A percentile compares a stretch with the other conserved stretches of the same genome.
These are phyloP conservation scores for Catharus fuscescens DNA, from an alignment of 2,113 vertebrate species.

Conservation along the genomic window DNA sequence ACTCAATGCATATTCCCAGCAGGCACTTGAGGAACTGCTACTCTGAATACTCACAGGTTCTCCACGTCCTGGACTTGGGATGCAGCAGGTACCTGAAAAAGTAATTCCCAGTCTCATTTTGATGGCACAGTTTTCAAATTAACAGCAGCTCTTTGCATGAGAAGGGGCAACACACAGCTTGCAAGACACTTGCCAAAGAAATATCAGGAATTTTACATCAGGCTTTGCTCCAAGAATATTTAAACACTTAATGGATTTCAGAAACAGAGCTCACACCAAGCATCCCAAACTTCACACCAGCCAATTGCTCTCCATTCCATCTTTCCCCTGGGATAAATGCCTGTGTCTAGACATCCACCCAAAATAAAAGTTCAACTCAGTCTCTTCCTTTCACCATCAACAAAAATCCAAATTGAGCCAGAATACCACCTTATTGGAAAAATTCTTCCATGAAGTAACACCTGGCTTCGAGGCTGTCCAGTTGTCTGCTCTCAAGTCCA, in stretches of 20 bases:
- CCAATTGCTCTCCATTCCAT: neutral
- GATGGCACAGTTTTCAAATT: neutral
- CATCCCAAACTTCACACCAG: neutral
- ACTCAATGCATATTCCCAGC: neutral
- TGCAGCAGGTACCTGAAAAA: conserved; percentile 66
- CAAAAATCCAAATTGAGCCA: neutral
- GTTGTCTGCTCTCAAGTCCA: neutral
- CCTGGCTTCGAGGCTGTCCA: neutral
- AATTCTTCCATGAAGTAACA: neutral
- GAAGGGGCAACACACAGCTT: neutral
- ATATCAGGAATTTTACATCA: neutral
- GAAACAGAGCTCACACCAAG: neutral
- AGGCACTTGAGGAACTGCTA: neutral
- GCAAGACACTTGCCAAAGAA: neutral
- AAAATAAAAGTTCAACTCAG: neutral
- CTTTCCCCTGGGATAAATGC: neutral
- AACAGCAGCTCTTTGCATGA: neutral
- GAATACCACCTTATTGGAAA: neutral
- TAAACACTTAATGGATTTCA: neutral
- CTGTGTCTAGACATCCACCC: neutral
- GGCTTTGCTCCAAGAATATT: neutral
- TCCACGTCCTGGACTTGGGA: conserved; percentile 71
- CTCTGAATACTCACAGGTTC: conserved; percentile 71
- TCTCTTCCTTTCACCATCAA: neutral
- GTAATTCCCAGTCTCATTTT: neutral